phyloP scores from a whole-genome alignment of 2,797 vertebrate species.

The Buceros bicornis region DNA sequence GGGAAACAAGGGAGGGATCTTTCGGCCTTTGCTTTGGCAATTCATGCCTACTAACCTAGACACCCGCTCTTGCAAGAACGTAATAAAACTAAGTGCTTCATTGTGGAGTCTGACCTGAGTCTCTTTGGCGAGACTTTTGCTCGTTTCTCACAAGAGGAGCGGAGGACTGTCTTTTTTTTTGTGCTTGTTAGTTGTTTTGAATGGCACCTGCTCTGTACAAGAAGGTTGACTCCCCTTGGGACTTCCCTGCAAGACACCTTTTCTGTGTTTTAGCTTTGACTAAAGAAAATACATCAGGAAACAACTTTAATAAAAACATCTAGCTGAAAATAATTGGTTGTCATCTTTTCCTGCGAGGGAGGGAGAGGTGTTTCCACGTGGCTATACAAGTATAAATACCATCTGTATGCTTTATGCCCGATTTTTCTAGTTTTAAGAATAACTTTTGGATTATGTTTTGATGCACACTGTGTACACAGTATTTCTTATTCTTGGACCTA shows the following conservation, averaged over 20 bases:
- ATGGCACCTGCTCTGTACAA: neutral
- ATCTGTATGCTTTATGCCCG: neutral
- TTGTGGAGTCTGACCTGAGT: too few species aligned
- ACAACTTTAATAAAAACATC: neutral
- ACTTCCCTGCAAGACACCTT: neutral
- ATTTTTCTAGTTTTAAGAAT: constrained; percentile 12
- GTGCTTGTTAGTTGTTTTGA: neutral
- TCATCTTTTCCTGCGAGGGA: neutral
- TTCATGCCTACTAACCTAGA: too few species aligned
- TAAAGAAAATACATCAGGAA: neutral
- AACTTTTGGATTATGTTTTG: neutral
- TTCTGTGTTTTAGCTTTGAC: neutral
- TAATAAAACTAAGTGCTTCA: too few species aligned
- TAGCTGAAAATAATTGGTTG: neutral
- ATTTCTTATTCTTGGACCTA: neutral
- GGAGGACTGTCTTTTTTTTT: neutral
- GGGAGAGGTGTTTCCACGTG: neutral
- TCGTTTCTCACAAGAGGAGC: too few species aligned
- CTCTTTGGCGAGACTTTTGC: too few species aligned
- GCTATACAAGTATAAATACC: neutral
- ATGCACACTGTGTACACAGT: neutral
- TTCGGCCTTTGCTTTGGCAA: too few species aligned
- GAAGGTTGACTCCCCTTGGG: neutral
- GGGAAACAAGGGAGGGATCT: too few species aligned
- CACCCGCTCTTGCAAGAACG: too few species aligned